Evolutionary conservation across 2,797 vertebrate genomes (phyloP), one percentile per base, ranked within the genome.

Genomic region (Coranthus polyacanthus): DNA sequence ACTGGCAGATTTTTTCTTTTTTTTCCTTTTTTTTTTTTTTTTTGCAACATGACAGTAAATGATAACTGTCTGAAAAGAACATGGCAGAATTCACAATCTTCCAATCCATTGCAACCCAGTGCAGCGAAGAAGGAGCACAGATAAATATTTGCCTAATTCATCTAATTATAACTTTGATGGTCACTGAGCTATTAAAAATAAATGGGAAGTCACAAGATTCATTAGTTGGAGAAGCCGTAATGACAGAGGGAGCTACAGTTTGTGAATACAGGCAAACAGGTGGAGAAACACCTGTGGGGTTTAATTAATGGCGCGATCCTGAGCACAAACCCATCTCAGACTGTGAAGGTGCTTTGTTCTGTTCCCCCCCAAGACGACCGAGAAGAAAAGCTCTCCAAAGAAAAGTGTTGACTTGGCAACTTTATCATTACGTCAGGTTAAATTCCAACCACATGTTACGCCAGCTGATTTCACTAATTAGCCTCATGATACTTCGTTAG

Each of bases 391-490:
- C 17, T 50, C 53, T 61, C 17, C 17, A 45, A 4, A n/a, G 56
- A 49, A 24, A 71, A 57, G 24, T 43, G 65, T 59, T 79, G 26
- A 73, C 66, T 59, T 78, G 17, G 56, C 72, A 49, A 46, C 5
- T 55, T 20, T 42, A 65, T 64, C 70, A 71, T 75, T 64, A 78
- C 41, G 24, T 60, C 57, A 53, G 56, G 61, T 72, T 75, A 45
- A 46, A 70, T 66, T 79, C 22, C 59, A 77, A 57, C 60, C 56
- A 72, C 75, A 70, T 80, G 56, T 68, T 74, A 26, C 7, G 57
- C 45, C 68, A 78, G 59, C 47, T 78, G 61, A 82, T 59, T 51
- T 44, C 21, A 56, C 61, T 81, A 74, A 79, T 79, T 68, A 52
- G 12, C 26, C 26, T 29, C 26, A 29, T 29, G 26, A 7, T 29